Evolutionary conservation across 2,113 vertebrate species (phyloP).

Genomic region (Hippolais icterina): DNA sequence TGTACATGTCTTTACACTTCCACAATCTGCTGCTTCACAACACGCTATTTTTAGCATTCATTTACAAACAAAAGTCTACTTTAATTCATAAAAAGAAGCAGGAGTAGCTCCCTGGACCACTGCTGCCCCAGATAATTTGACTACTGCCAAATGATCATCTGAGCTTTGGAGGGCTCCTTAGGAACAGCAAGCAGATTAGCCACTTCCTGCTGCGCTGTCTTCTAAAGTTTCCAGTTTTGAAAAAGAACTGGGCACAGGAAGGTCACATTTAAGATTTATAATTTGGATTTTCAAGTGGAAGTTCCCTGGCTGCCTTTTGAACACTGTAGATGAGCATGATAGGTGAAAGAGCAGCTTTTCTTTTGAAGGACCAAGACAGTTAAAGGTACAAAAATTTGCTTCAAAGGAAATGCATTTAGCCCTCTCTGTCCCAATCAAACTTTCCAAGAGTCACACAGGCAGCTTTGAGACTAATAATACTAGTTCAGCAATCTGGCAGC

Average conservation of each 20-base stretch:
- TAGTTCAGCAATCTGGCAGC: not conserved
- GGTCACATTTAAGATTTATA: not conserved
- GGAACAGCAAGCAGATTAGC: not conserved
- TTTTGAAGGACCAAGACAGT: not conserved
- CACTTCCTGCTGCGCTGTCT: not conserved
- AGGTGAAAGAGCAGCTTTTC: not conserved
- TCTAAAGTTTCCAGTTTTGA: not conserved
- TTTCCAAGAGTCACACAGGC: not conserved
- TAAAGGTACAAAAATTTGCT: not conserved
- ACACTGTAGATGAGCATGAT: not conserved
- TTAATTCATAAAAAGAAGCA: not conserved
- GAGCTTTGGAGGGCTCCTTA: not conserved
- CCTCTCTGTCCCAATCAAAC: not conserved
- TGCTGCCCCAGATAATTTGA: not conserved
- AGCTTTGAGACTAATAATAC: not conserved
- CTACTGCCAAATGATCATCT: not conserved
- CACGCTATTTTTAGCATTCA: not conserved
- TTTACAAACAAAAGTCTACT: not conserved
- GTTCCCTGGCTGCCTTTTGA: not conserved
- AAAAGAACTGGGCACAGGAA: not conserved
- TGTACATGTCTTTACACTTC: not conserved
- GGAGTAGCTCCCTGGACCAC: not conserved
- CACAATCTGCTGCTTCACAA: not conserved
- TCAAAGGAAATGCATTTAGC: not conserved
- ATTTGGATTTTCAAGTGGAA: not conserved